Evolutionary conservation across 2,113 vertebrate genomes (phyloP).

Genomic region (Channa argus): DNA sequence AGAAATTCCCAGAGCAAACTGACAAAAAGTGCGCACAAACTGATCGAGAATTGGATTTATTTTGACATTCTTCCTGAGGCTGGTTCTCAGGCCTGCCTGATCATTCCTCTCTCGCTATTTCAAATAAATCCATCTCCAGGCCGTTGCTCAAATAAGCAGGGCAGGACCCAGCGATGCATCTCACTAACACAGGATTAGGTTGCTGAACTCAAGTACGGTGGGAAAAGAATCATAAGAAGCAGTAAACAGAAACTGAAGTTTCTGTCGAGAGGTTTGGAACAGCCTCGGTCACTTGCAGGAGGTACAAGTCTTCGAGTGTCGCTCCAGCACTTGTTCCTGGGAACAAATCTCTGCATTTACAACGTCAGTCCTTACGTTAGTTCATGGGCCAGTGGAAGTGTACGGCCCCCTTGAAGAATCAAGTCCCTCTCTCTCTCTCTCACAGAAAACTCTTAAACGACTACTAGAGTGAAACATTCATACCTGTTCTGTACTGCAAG

Average conservation of each 20-base stretch:
- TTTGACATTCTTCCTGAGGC: conserved; percentile 64
- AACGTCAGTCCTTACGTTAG: conserved; percentile 31
- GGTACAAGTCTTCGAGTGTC: conserved; percentile 30
- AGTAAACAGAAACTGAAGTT: background rate
- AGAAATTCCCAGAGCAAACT: conserved; percentile 7
- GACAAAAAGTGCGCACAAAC: conserved; percentile 21
- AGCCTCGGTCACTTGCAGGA: background rate
- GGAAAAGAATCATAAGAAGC: conserved; percentile 33
- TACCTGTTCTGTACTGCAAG: conserved; percentile 1
- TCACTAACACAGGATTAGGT: conserved; percentile 57
- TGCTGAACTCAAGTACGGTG: conserved; percentile 47
- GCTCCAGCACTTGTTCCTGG: conserved; percentile 20
- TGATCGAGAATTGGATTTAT: conserved; percentile 51
- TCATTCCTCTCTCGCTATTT: conserved; percentile 56
- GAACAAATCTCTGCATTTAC: conserved; percentile 56
- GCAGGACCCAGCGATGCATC: conserved; percentile 37
- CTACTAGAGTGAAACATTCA: conserved; percentile 36
- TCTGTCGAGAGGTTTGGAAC: conserved; percentile 8
- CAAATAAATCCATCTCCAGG: conserved; percentile 69
- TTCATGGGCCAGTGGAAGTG: conserved; percentile 8
- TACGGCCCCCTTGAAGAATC: conserved; percentile 50
- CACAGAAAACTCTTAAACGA: conserved; percentile 52
- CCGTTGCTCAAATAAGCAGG: conserved; percentile 68
- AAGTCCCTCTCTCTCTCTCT: conserved; percentile 38
- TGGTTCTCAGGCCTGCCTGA: conserved; percentile 61